Conservation (phyloP, 2,797 vertebrate genomes). For the Fringilla coelebs region DNA sequence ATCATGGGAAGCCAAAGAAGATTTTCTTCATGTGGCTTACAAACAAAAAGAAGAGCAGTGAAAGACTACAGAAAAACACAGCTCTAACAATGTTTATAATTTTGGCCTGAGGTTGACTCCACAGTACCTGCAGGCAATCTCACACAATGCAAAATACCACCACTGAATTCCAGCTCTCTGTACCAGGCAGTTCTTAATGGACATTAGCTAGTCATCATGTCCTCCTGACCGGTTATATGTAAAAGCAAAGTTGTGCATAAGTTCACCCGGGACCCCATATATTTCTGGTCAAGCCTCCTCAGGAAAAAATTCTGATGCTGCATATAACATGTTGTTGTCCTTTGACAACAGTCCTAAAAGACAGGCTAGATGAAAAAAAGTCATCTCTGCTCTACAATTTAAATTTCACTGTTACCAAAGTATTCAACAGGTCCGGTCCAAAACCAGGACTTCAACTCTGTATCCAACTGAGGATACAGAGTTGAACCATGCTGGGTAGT, state of each 20-base stretch:
- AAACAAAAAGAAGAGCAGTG: constrained; percentile 19
- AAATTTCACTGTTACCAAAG: background rate
- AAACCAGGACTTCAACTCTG: background rate
- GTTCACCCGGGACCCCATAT: background rate
- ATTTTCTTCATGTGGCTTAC: constrained; percentile 28
- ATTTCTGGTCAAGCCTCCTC: background rate
- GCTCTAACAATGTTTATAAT: background rate
- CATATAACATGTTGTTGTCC: rapidly evolving
- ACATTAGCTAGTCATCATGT: rapidly evolving
- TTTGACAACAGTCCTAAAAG: background rate
- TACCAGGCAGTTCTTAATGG: background rate
- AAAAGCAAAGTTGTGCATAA: background rate
- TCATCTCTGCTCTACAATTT: background rate
- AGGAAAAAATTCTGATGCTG: background rate
- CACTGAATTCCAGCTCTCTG: background rate
- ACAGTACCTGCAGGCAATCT: constrained; percentile 19
- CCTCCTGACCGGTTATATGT: background rate
- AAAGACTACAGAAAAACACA: background rate
- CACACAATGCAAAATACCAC: background rate
- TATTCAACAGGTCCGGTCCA: background rate
- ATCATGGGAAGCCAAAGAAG: constrained; percentile 13
- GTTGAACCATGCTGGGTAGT: background rate
- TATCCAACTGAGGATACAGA: background rate
- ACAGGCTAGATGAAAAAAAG: background rate
- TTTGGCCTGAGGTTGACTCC: background rate